phyloP scores from a whole-genome alignment of 2,113 vertebrate species.

The Aramus guarauna region DNA sequence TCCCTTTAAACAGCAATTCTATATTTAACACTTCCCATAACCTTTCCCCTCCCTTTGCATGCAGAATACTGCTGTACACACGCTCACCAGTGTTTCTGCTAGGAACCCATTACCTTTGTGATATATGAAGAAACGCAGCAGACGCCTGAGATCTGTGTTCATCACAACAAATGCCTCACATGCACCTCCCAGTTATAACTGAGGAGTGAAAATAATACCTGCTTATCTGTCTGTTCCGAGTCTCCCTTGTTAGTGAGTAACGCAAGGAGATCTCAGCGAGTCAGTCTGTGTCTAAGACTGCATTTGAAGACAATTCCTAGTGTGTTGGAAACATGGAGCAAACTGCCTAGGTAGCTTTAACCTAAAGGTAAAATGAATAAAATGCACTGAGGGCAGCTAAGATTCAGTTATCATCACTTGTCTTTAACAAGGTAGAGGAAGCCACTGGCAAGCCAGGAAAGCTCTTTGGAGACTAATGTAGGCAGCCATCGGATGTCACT shows the following conservation, averaged over 20 bases:
- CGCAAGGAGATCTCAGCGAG: not conserved
- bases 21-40: constrained; percentile 32
- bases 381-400: not conserved
- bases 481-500: constrained; percentile 74
- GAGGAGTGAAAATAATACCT: not conserved
- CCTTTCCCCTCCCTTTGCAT: not conserved
- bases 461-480: not conserved
- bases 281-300: not conserved
- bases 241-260: not conserved
- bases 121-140: not conserved
- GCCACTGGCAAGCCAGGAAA: not conserved
- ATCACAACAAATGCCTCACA: not conserved
- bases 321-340: not conserved
- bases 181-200: not conserved
- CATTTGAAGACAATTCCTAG: constrained; percentile 1
- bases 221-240: not conserved
- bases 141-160: not conserved
- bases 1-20: constrained; percentile 45
- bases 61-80: not conserved
- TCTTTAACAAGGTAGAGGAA: not conserved
- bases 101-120: not conserved
- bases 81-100: not conserved
- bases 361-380: not conserved
- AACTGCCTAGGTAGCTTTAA: not conserved
- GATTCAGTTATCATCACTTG: not conserved